Evolutionary conservation across 1,140 invertebrate genomes (phyloP).

Genomic region (Andrena cerasifolii): DNA sequence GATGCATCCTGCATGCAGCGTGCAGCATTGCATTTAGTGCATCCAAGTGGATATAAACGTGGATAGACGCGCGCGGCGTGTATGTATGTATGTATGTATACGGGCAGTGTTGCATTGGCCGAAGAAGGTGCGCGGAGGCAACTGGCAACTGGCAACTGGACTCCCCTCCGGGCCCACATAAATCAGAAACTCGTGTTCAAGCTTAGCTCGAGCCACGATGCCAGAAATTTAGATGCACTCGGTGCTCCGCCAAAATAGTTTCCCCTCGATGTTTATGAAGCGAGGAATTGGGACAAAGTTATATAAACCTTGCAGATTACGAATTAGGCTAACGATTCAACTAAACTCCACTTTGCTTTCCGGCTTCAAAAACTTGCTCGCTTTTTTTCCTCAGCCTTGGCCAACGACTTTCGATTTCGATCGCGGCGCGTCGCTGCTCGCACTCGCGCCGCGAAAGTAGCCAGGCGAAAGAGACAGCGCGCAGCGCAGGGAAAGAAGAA

Average conservation of each 20-base stretch:
- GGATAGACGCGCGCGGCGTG: background rate
- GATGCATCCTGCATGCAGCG: no score
- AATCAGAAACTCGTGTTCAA: constrained; percentile 72
- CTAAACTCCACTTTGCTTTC: no score
- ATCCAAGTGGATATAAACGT: background rate
- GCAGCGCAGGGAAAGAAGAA: constrained; percentile 11
- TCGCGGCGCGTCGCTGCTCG: background rate
- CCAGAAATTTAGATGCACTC: constrained; percentile 74
- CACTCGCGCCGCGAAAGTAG: background rate
- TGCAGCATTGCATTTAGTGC: no score
- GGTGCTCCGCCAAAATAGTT: constrained; percentile 56
- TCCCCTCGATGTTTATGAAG: constrained; percentile 15
- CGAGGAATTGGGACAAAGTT: constrained; percentile 37
- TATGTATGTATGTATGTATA: no score
- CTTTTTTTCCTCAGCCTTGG: background rate
- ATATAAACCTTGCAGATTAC: no score
- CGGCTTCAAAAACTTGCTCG: no score
- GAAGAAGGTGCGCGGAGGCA: constrained; percentile 21
- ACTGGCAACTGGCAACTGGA: constrained; percentile 75
- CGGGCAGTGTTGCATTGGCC: no score
- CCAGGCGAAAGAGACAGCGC: background rate
- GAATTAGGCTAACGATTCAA: no score
- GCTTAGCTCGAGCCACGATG: constrained; percentile 59
- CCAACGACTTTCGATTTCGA: constrained; percentile 57
- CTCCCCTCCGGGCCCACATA: constrained; percentile 73